Percentiles rank a stretch among this genome's conserved stretches.
These are phyloP conservation scores for Drosophila sproati DNA, from an alignment of 1,140 invertebrate species.

Conservation along the genomic window DNA sequence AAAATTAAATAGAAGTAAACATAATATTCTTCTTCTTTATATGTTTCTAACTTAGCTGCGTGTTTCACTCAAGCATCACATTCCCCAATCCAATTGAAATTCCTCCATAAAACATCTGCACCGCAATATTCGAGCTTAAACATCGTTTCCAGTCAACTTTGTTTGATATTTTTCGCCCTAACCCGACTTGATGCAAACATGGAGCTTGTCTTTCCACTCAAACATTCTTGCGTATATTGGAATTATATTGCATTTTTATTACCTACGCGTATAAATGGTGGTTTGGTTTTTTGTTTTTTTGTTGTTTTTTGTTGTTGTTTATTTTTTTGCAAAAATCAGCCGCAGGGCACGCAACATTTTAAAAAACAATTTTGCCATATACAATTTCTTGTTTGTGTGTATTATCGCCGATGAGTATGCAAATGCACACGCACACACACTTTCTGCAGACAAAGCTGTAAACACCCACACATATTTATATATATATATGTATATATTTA, in stretches of 20 bases:
- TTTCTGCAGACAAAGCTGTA: conserved; percentile 23
- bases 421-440: conserved; percentile 36
- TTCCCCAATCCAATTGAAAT: background rate
- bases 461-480: conserved; percentile 7
- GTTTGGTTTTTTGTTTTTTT: conserved; percentile 13
- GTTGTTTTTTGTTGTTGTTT: background rate
- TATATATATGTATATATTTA: no score
- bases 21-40: background rate
- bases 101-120: conserved; percentile 6
- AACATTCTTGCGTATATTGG: conserved; percentile 55
- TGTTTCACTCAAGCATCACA: background rate
- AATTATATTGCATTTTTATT: conserved; percentile 83
- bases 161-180: conserved; percentile 2
- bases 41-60: background rate
- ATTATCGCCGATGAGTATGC: conserved; percentile 77
- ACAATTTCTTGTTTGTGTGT: conserved; percentile 69
- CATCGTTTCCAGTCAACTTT: conserved; percentile 10
- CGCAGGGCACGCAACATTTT: conserved; percentile 75
- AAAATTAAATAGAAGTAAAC: conserved; percentile 9
- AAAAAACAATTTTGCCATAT: conserved; percentile 78
- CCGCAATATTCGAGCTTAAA: conserved; percentile 3
- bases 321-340: conserved; percentile 57
- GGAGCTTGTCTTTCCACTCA: conserved; percentile 36
- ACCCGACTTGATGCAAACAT: conserved; percentile 59
- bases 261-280: conserved; percentile 50